Evolutionary conservation across 2,888 invertebrate genomes (phyloP), one percentile per base, ranked within the genome.

Genomic region (Synergus laeviventris): DNA sequence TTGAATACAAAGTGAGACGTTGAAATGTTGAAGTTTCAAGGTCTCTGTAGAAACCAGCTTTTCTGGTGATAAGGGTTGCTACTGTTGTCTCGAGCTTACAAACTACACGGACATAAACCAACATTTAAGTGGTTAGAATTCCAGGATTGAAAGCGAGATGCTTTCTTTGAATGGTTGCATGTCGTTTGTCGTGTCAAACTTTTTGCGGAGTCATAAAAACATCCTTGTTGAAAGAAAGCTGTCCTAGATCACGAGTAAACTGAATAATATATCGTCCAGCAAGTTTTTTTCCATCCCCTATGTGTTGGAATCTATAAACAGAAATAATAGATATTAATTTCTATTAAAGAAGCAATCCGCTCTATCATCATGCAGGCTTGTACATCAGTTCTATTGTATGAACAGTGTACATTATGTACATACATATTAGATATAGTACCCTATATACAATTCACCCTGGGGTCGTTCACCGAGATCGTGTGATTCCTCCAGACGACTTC

Each of bases 81-180:
- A 79, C 82, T 82, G 87, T 88, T 88, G 87, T 88, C 84, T 84
- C 80, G 78, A 80, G 84, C 87, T 87, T 84, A 84, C 64, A 74
- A 64, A 80, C 74, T 83, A 85, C 81, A 85, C 78, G 79, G 82
- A 81, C 82, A 83, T 84, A 84, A 86, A 84, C 84, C 78, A 78
- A 45, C 66, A 76, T 81, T 81, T 82, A 80, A 82, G 79, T 80
- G 79, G 79, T 77, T 78, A 81, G 78, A 85, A 85, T 82, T 82
- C 81, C 64, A 76, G 83, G 82, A 87, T 87, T 87, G 79, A 78
- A 78, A 77, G 77, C 74, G 14, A 54, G 36, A 73, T 45, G 45
- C 31, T 73, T 31, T 73, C 54, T 54, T 73, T 73, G n/a, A 56
- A 24, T 54, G 54, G 18, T 54, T 31, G 36, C 54, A 73, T 49